Percentiles rank a stretch among this genome's conserved stretches.
Evolutionary conservation across 2,888 invertebrate species (phyloP).

Genomic region (Aleiodes leptofemur): DNA sequence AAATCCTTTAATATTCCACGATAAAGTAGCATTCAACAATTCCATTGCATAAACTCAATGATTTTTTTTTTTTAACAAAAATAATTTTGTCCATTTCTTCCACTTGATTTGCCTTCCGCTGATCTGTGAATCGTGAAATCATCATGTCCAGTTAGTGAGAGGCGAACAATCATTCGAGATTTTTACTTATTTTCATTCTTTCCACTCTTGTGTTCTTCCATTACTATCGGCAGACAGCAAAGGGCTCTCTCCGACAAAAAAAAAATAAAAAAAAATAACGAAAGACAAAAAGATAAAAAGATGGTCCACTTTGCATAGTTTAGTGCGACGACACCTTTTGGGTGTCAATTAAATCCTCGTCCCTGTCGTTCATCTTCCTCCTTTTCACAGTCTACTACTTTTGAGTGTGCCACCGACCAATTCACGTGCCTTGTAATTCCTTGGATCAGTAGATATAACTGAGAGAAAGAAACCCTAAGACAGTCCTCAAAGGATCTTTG

Average conservation of each 20-base stretch:
- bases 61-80: conserved; percentile 9
- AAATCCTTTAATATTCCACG: too few species aligned
- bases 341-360: conserved; percentile 72
- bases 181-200: neutral
- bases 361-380: conserved; percentile 38
- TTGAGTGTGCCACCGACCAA: conserved; percentile 34
- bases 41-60: neutral
- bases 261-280: conserved; percentile 29
- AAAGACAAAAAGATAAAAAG: conserved; percentile 43
- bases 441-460: conserved; percentile 41
- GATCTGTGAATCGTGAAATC: conserved; percentile 39
- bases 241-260: conserved; percentile 40
- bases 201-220: neutral
- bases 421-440: conserved; percentile 52
- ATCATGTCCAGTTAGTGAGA: conserved; percentile 13
- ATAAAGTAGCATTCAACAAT: too few species aligned
- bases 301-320: conserved; percentile 70
- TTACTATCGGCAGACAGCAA: conserved; percentile 32
- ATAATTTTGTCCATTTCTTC: conserved; percentile 15
- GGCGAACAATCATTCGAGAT: conserved; percentile 26
- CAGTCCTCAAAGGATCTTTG: conserved; percentile 53
- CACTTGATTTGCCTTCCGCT: conserved; percentile 29
- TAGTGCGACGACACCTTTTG: conserved; percentile 71
- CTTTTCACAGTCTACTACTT: conserved; percentile 32
- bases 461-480: conserved; percentile 40